Evolutionary conservation across 2,888 invertebrate genomes (phyloP).

Genomic region (Nymphalis polychloros): DNA sequence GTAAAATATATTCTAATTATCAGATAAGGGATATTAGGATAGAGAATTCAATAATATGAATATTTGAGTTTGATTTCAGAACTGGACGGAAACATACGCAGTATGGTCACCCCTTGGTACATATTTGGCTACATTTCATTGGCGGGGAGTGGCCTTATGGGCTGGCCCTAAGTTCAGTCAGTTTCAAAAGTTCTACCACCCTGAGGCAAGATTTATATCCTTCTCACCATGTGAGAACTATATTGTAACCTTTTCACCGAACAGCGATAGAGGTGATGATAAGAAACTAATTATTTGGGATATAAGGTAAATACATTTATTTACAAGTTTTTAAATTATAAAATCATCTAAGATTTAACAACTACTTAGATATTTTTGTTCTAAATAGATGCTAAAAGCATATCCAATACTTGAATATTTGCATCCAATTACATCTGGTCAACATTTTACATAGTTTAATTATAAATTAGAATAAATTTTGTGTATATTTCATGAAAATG

Average conservation of each 20-base stretch:
- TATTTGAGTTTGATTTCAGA: constrained; percentile 69
- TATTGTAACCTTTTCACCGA: constrained; percentile 95
- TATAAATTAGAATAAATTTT: too few relatives aligned
- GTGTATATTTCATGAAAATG: too few relatives aligned
- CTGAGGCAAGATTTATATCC: constrained; percentile 96
- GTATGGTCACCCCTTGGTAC: constrained; percentile 99
- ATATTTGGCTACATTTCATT: constrained; percentile 97
- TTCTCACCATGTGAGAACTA: constrained; percentile 99
- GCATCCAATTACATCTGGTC: neutral
- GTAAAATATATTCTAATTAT: too few relatives aligned
- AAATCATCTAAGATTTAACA: neutral
- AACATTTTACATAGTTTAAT: too few relatives aligned
- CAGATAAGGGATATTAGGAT: too few relatives aligned
- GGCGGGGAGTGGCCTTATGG: constrained; percentile 97
- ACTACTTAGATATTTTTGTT: too few relatives aligned
- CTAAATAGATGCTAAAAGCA: too few relatives aligned
- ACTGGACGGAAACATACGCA: constrained; percentile 98
- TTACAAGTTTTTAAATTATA: neutral
- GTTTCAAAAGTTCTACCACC: constrained; percentile 94
- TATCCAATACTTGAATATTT: too few relatives aligned
- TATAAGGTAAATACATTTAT: constrained; percentile 83
- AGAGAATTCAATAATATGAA: neutral
- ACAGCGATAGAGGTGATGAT: constrained; percentile 86
- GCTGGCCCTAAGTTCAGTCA: constrained; percentile 96
- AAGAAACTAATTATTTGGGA: constrained; percentile 98